Percentiles rank a stretch among this genome's conserved stretches.
Evolutionary conservation across 2,888 invertebrate species (phyloP).

Genomic region (Kryphioiulus occultus): DNA sequence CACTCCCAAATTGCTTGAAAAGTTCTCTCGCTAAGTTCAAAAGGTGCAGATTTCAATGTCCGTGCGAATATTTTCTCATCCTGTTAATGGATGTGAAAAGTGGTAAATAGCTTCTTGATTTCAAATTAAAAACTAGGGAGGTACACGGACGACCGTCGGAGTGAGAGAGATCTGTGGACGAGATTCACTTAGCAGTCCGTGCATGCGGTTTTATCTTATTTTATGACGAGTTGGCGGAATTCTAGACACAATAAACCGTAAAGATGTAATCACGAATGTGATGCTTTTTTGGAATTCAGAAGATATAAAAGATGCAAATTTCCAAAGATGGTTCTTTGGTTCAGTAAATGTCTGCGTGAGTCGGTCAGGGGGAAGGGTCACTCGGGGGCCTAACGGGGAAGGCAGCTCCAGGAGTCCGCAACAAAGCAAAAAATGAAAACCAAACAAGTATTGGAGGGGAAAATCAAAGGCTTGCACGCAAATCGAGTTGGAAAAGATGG

Average conservation of each 20-base stretch:
- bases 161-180: background rate
- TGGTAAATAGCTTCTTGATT: background rate
- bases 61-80: background rate
- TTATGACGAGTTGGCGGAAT: background rate
- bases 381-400: background rate
- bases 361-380: slow-evolving; percentile 27
- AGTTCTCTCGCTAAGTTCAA: background rate
- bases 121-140: background rate
- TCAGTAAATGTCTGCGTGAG: background rate
- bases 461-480: background rate
- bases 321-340: background rate
- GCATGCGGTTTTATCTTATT: background rate
- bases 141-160: background rate
- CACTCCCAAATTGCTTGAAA: background rate
- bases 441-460: background rate
- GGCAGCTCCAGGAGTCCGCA: background rate
- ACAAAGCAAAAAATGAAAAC: background rate
- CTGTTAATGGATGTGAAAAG: background rate
- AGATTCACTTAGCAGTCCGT: background rate
- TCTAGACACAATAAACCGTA: slow-evolving; percentile 3
- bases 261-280: background rate
- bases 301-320: slow-evolving; percentile 4
- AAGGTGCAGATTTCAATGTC: background rate
- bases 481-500: background rate
- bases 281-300: background rate